Conservation (phyloP, 2,888 invertebrate species). For the Stenodera caucasica region DNA sequence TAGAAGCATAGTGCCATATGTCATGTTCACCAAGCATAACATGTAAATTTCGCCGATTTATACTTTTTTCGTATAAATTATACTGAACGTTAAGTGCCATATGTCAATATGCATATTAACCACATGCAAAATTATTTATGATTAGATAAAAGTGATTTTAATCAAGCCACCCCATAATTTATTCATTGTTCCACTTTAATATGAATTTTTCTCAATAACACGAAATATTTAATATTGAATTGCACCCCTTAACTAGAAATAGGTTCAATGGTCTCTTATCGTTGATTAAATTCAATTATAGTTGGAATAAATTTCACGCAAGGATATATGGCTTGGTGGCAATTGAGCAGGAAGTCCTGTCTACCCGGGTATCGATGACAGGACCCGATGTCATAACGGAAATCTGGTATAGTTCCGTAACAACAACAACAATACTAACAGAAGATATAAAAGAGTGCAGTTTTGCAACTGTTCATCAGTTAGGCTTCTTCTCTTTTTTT, state of each 20-base stretch:
- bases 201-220: no score
- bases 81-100: slow-evolving; percentile 31
- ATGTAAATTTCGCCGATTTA: slow-evolving; percentile 33
- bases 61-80: slow-evolving; percentile 23
- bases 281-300: background rate
- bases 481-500: background rate
- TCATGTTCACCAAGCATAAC: slow-evolving; percentile 30
- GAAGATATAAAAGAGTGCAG: slow-evolving; percentile 36
- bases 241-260: background rate
- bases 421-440: slow-evolving; percentile 18
- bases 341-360: slow-evolving; percentile 2
- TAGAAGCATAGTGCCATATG: slow-evolving; percentile 26
- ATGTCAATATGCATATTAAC: slow-evolving; percentile 33
- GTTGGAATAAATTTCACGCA: slow-evolving; percentile 5
- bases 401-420: slow-evolving; percentile 36
- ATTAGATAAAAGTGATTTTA: background rate
- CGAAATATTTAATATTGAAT: background rate
- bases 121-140: background rate
- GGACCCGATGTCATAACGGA: slow-evolving; percentile 30
- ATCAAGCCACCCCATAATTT: background rate
- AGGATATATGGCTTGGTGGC: background rate
- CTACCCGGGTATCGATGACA: slow-evolving; percentile 12
- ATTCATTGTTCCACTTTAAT: background rate
- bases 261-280: background rate
- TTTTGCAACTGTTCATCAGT: slow-evolving; percentile 36